Evolutionary conservation across 2,888 invertebrate genomes (phyloP).

Genomic region (Caenorhabditis afra): DNA sequence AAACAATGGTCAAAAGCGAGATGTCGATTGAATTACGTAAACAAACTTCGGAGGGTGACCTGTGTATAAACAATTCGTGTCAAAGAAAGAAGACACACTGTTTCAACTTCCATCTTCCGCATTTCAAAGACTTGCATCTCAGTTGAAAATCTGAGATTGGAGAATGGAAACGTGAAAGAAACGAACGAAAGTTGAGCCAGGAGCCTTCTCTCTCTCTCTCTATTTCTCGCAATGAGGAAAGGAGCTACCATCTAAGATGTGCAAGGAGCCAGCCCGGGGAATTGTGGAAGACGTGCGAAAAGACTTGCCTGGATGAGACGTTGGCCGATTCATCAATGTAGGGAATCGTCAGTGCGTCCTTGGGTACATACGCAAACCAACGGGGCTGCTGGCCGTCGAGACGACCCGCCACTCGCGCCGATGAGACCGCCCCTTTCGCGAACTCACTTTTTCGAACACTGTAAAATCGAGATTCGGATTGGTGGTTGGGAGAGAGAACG

Average conservation of each 20-base stretch:
- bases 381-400: constrained; percentile 55
- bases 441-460: constrained; percentile 65
- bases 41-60: constrained; percentile 27
- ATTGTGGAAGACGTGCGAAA: constrained; percentile 5
- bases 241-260: not conserved
- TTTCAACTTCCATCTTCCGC: too few relatives aligned
- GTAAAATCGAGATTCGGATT: constrained; percentile 35
- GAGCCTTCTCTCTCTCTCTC: too few relatives aligned
- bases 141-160: not conserved
- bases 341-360: constrained; percentile 71
- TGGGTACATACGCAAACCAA: constrained; percentile 74
- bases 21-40: constrained; percentile 34
- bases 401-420: constrained; percentile 48
- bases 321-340: constrained; percentile 72
- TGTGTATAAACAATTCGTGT: constrained; percentile 31
- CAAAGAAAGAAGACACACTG: not conserved
- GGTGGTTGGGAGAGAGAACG: not conserved
- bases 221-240: not conserved
- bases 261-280: not conserved
- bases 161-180: not conserved
- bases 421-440: constrained; percentile 62
- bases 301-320: constrained; percentile 61
- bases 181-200: too few relatives aligned
- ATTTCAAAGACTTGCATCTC: not conserved
- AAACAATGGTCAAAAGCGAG: constrained; percentile 22